Evolutionary conservation across 1,140 invertebrate genomes (phyloP).

Genomic region (Lycorma delicatula): DNA sequence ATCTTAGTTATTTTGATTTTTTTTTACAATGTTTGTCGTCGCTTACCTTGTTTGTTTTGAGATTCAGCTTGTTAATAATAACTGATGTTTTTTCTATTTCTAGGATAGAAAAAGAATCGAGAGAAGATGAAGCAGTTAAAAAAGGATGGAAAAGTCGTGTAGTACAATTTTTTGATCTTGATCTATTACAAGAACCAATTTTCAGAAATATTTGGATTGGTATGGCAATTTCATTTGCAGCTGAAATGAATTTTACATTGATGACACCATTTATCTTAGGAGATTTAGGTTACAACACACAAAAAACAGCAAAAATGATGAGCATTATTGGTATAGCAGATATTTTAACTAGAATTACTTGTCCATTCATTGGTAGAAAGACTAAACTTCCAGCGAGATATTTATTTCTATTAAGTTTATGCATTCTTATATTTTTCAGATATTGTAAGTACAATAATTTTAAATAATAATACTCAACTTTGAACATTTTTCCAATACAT

Average conservation of each 20-base stretch:
- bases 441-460: conserved; percentile 43
- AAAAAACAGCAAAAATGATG: conserved; percentile 32
- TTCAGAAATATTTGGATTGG: conserved; percentile 56
- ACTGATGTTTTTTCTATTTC: too few relatives aligned
- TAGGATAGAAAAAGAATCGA: too few relatives aligned
- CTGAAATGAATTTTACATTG: conserved; percentile 57
- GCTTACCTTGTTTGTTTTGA: too few relatives aligned
- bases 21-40: too few relatives aligned
- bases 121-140: too few relatives aligned
- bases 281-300: conserved; percentile 48
- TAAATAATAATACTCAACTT: too few relatives aligned
- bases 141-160: neutral
- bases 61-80: too few relatives aligned
- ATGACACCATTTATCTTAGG: conserved; percentile 54
- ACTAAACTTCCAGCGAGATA: conserved; percentile 53
- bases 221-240: conserved; percentile 53
- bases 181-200: conserved; percentile 52
- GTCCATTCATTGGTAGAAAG: conserved; percentile 52
- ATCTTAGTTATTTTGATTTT: too few relatives aligned
- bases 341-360: conserved; percentile 35
- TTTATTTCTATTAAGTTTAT: conserved; percentile 57
- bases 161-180: conserved; percentile 49
- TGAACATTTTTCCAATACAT: too few relatives aligned
- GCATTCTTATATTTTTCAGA: conserved; percentile 52
- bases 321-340: conserved; percentile 23